These are phyloP conservation scores for Poeciliopsis infans DNA, from an alignment of 2,797 vertebrate species.

Conservation along the genomic window DNA sequence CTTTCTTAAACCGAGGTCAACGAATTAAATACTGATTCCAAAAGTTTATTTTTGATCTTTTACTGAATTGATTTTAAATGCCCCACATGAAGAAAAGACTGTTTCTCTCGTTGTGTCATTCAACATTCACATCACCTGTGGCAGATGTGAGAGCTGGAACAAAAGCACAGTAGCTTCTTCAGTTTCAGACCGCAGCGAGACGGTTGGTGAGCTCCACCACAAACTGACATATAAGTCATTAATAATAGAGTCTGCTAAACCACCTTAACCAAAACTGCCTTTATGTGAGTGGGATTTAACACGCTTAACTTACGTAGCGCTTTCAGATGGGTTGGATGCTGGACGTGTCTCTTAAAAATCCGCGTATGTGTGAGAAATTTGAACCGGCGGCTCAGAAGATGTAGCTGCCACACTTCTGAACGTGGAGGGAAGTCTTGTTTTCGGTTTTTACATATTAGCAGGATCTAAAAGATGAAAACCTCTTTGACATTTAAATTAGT, in stretches of 20 bases:
- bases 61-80: neutral
- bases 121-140: neutral
- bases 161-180: conserved; percentile 3
- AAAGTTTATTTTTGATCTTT: neutral
- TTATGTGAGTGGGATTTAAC: conserved; percentile 4
- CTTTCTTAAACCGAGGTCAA: neutral
- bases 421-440: neutral
- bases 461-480: neutral
- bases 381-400: neutral
- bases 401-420: neutral
- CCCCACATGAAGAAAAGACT: neutral
- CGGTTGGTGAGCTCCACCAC: conserved; percentile 12
- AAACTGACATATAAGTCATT: conserved; percentile 7
- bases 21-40: neutral
- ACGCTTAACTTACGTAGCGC: neutral
- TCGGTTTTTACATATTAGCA: neutral
- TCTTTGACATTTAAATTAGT: neutral
- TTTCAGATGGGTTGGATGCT: conserved; percentile 1
- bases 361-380: neutral
- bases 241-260: conserved; percentile 26
- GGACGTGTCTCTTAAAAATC: neutral
- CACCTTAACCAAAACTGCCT: conserved; percentile 29
- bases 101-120: conserved; percentile 1
- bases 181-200: conserved; percentile 15
- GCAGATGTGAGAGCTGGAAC: conserved; percentile 9